Conservation (phyloP, 30 jellyfish, hydroid and myxozoan genomes). For the Cassiopea andromeda region DNA sequence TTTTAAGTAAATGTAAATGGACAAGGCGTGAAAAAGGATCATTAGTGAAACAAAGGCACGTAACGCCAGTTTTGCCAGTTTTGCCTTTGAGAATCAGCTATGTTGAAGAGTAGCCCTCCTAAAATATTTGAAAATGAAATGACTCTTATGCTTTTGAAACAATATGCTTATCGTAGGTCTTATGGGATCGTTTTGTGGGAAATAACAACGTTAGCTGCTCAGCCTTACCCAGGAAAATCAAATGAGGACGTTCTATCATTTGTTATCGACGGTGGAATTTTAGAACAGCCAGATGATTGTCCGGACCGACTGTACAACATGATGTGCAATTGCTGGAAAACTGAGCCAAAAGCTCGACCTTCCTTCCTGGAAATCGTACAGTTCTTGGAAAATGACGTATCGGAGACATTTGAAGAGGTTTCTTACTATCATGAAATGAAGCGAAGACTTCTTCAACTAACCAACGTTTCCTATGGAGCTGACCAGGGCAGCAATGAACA, state of each 20-base stretch:
- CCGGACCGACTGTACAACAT: conserved; percentile 83
- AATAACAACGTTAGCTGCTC: conserved; percentile 92
- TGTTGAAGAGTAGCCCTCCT: too few relatives aligned
- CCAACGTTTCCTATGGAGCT: conserved; percentile 10
- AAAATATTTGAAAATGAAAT: too few relatives aligned
- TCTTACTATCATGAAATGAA: conserved; percentile 94
- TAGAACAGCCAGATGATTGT: conserved; percentile 86
- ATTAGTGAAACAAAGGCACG: too few relatives aligned
- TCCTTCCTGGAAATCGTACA: conserved; percentile 90
- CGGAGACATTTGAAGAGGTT: conserved; percentile 69
- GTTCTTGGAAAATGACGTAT: conserved; percentile 86
- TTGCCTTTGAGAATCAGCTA: too few relatives aligned
- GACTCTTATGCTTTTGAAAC: neutral
- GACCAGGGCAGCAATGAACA: conserved; percentile 9
- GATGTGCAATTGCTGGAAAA: conserved; percentile 92
- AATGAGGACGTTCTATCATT: conserved; percentile 87
- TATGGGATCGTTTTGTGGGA: conserved; percentile 98
- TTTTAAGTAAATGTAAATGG: too few relatives aligned
- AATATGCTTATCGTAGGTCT: conserved; percentile 67
- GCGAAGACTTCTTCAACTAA: conserved; percentile 74
- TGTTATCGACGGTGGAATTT: conserved; percentile 80
- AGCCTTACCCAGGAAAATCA: conserved; percentile 96
- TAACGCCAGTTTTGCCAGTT: too few relatives aligned
- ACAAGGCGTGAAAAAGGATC: too few relatives aligned
- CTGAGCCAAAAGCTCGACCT: conserved; percentile 86